Base-by-base conservation (phyloP, 2,888 invertebrate species). In the Danaus chrysippus region DNA sequence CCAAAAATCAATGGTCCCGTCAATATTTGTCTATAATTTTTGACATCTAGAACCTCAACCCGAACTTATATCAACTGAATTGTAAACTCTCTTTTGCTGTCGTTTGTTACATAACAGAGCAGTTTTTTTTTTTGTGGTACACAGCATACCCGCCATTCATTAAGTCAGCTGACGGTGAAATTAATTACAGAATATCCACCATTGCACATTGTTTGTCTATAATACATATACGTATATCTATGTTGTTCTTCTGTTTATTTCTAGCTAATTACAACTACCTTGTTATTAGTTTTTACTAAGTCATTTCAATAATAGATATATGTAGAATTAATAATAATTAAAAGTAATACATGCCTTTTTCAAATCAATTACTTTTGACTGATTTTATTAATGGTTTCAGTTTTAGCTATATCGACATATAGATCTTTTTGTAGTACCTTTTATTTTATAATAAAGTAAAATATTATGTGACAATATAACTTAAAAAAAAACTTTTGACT, bases 21-120 rank as follows among this genome's bases (percentile, higher is more conserved):
- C 82, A 84, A 86, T 86, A 83, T 84, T 80, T 79, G 82, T 79
- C 85, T 79, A 86, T 89, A 84, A 87, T 86, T 87, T n/a, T 86
- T 83, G 82, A 83, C 83, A 86, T 87, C 83, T 84, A 83, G 78
- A 83, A 80, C 84, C 84, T 82, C 79, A 76, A 76, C 73, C 76
- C 71, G 70, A 71, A 77, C 73, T 76, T 77, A 76, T 76, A 69
- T 68, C 64, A 72, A 73, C 70, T 70, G 56, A 61, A 56, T 58
- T 58, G 61, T 59, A 71, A 59, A 60, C 63, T 61, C 56, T 63
- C 67, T 64, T 61, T 61, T 70, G 73, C 73, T 74, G 75, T 74
- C 46, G 15, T 15, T 72, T 69, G 79, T 83, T 77, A 76, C 82
- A 82, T 87, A 86, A 86, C 83, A 76, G 70, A 73, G 73, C 82